Conservation (phyloP, 2,797 vertebrate species). For the Steatocranus sp. region DNA sequence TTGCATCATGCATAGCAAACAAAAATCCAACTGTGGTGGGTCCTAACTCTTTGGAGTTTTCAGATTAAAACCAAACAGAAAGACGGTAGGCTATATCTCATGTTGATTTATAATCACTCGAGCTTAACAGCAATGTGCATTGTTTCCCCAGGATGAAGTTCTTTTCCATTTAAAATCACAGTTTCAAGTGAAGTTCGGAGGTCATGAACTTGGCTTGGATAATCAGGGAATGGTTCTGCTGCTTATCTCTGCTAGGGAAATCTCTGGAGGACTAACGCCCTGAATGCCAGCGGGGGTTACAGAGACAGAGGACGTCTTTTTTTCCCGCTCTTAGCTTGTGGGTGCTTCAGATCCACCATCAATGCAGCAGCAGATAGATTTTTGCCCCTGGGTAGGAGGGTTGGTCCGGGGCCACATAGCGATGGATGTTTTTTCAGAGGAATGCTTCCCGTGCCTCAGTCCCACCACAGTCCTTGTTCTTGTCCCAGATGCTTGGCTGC, state of each 20-base stretch:
- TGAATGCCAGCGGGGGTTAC: slow-evolving; percentile 72
- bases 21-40: neutral
- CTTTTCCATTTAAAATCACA: neutral
- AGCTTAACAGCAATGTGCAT: too few species aligned
- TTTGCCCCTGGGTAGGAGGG: slow-evolving; percentile 66
- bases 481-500: slow-evolving; percentile 59
- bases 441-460: slow-evolving; percentile 86
- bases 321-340: slow-evolving; percentile 61
- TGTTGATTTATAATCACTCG: neutral
- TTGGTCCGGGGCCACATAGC: slow-evolving; percentile 82
- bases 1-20: neutral
- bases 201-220: slow-evolving; percentile 10
- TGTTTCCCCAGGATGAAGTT: neutral
- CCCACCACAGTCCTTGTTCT: slow-evolving; percentile 84
- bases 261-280: slow-evolving; percentile 49
- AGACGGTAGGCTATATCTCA: neutral
- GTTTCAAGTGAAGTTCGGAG: slow-evolving; percentile 9
- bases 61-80: neutral
- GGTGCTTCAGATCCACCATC: slow-evolving; percentile 73
- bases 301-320: slow-evolving; percentile 78
- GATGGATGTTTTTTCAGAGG: slow-evolving; percentile 73
- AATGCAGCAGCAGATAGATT: slow-evolving; percentile 66
- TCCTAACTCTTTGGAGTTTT: neutral
- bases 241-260: slow-evolving; percentile 54
- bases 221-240: slow-evolving; percentile 10